Base-by-base conservation (phyloP, 2,888 invertebrate genomes). In the Allophyes oxyacanthae region DNA sequence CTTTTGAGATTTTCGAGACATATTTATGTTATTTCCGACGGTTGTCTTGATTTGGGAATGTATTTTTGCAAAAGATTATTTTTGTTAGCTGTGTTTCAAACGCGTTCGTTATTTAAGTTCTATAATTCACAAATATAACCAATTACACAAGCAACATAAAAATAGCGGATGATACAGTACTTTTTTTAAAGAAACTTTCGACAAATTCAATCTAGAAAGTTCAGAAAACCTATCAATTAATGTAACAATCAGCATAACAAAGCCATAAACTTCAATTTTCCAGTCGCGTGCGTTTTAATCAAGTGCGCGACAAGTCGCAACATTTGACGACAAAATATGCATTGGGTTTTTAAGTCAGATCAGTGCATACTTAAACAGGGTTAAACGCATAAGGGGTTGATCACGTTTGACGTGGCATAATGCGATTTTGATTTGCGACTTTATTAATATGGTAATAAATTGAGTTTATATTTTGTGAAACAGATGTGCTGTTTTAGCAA, bases 291-390 rank as follows among this genome's bases (percentile, higher is more conserved):
- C 66, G 38, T 75, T 78, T 76, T 76, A 78, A 77, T 78, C 66
- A 77, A 76, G 54, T 52, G 56, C 42, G 41, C 60, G 73, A 75
- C 52, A 64, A 68, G 66, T 64, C 61, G 64, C 71, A 59, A 70
- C 69, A 54, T 68, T 72, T 74, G 69, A 75, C 72, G 67, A 70
- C 81, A 78, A 78, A 75, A 82, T 78, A 82, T 83, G 81, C 80
- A 83, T 82, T 75, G 76, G 58, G 69, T 75, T 78, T 73, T 74
- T 68, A 71, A 73, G 71, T 70, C 55, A 63, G 65, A 71, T 68
- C 64, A 63, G 70, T 55, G 71, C 53, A 67, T 72, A 49, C 57
- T 72, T 79, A 79, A 81, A 78, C 69, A 69, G 79, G 82, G 79
- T 82, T 81, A 83, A 83, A 81, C 30, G 70, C 46, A 51, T 59